Evolutionary conservation across 2,797 vertebrate species (phyloP).

Genomic region (Ctenochaetus hawaiiensis): DNA sequence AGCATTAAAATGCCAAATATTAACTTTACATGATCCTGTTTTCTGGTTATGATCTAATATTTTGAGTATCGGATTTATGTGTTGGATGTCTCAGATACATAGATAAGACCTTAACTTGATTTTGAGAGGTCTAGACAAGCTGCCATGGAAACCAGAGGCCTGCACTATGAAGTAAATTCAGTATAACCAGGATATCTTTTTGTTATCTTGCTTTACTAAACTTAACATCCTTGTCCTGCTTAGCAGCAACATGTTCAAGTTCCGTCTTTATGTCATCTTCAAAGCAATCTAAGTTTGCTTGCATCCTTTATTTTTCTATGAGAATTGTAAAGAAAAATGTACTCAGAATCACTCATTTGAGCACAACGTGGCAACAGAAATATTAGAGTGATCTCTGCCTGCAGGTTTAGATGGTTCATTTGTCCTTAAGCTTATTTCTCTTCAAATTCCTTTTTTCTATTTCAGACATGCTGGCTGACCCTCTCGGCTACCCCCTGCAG

Average conservation of each 20-base stretch:
- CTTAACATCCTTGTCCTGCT: too few relatives aligned
- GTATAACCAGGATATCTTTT: too few relatives aligned
- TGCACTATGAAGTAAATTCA: too few relatives aligned
- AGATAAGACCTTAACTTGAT: too few relatives aligned
- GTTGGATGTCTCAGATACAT: not conserved
- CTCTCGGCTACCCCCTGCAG: constrained; percentile 89
- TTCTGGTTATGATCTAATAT: not conserved
- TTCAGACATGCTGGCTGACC: constrained; percentile 91
- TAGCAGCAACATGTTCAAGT: not conserved
- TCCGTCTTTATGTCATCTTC: not conserved
- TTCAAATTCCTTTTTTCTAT: constrained; percentile 11
- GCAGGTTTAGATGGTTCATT: not conserved
- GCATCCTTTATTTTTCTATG: not conserved
- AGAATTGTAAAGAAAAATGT: too few relatives aligned
- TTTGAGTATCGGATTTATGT: not conserved
- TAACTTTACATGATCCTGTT: too few relatives aligned
- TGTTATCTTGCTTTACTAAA: too few relatives aligned
- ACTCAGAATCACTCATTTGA: not conserved
- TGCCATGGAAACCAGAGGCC: too few relatives aligned
- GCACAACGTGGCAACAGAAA: not conserved
- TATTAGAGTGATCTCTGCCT: too few relatives aligned
- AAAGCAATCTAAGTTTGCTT: not conserved
- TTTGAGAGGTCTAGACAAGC: too few relatives aligned
- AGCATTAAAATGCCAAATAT: too few relatives aligned
- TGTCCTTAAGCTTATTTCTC: too few relatives aligned